Conservation (phyloP, 2,113 vertebrate genomes). For the Chaetura pelagica region DNA sequence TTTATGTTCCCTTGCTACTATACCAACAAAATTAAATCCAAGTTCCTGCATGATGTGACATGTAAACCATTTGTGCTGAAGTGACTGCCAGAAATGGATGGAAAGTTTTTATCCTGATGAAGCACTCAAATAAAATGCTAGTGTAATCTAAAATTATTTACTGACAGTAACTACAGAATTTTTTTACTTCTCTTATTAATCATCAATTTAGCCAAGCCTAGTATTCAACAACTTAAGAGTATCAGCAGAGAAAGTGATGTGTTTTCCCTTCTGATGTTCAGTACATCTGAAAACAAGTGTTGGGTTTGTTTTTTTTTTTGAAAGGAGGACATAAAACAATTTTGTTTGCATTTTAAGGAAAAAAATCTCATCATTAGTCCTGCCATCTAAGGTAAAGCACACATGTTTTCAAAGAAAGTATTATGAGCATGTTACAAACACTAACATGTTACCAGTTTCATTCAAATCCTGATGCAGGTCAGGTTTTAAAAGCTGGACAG, state of each 20-base stretch:
- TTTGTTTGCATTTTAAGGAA: background rate
- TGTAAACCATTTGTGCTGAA: slow-evolving; percentile 64
- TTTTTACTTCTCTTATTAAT: background rate
- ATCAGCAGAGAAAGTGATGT: background rate
- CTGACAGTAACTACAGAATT: background rate
- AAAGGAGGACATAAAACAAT: background rate
- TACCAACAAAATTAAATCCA: slow-evolving; percentile 60
- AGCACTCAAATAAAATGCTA: slow-evolving; percentile 46
- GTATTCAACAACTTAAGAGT: background rate
- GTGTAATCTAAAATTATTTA: slow-evolving; percentile 36
- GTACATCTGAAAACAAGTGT: background rate
- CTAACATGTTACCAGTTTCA: background rate
- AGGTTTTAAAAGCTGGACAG: background rate
- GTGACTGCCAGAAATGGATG: slow-evolving; percentile 42
- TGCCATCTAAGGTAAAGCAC: slow-evolving; percentile 15
- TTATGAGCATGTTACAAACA: background rate
- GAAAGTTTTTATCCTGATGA: slow-evolving; percentile 51
- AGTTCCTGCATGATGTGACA: slow-evolving; percentile 70
- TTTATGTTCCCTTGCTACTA: slow-evolving; percentile 60
- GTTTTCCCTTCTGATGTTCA: background rate
- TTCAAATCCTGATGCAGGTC: background rate
- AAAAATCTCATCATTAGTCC: background rate
- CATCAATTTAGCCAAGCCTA: background rate
- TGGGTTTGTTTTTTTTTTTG: background rate
- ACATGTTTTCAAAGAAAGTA: background rate